phyloP scores from a whole-genome alignment of 2,888 invertebrate genomes.

The Eulithis prunata region DNA sequence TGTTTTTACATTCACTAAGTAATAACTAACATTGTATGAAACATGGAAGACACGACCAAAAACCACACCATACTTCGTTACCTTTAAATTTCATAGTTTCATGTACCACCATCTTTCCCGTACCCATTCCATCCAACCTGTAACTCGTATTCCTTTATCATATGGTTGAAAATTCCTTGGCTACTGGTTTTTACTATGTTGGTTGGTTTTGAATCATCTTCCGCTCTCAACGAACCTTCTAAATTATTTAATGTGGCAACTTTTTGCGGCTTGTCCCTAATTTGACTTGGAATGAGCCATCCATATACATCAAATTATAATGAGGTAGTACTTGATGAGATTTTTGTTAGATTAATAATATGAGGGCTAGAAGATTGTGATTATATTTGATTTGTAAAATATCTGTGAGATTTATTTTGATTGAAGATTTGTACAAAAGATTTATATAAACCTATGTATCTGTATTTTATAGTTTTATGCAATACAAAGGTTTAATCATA shows the following conservation, averaged over 20 bases:
- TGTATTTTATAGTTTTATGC: no score
- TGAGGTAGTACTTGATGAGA: constrained; percentile 44
- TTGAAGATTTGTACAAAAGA: no score
- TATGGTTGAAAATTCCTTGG: constrained; percentile 28
- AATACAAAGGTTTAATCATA: no score
- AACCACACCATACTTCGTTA: constrained; percentile 44
- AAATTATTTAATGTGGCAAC: constrained; percentile 50
- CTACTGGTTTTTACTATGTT: not conserved
- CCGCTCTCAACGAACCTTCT: constrained; percentile 40
- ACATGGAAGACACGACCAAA: constrained; percentile 30
- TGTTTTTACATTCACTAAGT: constrained; percentile 15
- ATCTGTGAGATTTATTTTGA: no score
- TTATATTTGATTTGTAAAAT: no score
- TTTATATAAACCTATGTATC: no score
- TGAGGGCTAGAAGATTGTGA: no score
- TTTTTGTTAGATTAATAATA: constrained; percentile 23
- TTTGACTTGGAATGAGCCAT: constrained; percentile 45
- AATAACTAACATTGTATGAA: constrained; percentile 19
- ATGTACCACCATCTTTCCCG: constrained; percentile 34
- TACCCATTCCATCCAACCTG: not conserved
- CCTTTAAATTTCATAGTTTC: constrained; percentile 51
- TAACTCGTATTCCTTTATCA: constrained; percentile 5
- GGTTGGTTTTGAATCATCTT: constrained; percentile 38
- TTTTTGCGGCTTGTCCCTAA: constrained; percentile 45
- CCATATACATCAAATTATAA: constrained; percentile 48